Conservation (phyloP, 2,113 vertebrate species). For the Aplodontia rufa region DNA sequence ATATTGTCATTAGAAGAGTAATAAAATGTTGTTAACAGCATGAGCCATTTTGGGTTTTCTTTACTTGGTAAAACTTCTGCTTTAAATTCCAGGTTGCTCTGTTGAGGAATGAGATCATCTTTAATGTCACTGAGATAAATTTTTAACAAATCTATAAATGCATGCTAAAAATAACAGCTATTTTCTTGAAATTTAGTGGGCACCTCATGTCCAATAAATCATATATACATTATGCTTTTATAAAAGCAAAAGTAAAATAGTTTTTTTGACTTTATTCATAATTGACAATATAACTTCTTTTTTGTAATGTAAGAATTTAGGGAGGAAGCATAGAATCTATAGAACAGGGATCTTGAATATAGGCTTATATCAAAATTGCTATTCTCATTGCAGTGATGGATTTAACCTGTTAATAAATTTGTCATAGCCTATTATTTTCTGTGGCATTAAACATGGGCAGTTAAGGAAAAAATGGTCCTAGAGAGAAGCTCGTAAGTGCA, state of each 20-base stretch:
- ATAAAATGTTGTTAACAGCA: not conserved
- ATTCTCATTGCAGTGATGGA: not conserved
- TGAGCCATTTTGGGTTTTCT: slow-evolving; percentile 14
- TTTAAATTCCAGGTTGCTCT: not conserved
- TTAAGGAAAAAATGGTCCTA: not conserved
- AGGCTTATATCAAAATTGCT: not conserved
- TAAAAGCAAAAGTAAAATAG: not conserved
- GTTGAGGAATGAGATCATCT: not conserved
- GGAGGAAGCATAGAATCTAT: not conserved
- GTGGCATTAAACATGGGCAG: not conserved
- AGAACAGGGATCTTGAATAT: not conserved
- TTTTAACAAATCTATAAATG: slow-evolving; percentile 31
- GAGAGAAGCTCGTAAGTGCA: not conserved
- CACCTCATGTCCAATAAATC: not conserved
- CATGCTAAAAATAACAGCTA: slow-evolving; percentile 39
- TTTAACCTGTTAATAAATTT: slow-evolving; percentile 19
- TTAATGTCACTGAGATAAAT: slow-evolving; percentile 5
- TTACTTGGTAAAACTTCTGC: not conserved
- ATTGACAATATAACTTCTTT: not conserved
- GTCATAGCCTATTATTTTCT: not conserved
- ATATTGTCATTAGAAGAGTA: slow-evolving; percentile 14
- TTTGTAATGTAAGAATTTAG: not conserved
- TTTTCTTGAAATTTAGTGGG: not conserved
- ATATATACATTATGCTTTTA: not conserved
- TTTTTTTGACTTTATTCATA: slow-evolving; percentile 30